Conservation (phyloP, 2,797 vertebrate species). For the Sparus aurata region DNA sequence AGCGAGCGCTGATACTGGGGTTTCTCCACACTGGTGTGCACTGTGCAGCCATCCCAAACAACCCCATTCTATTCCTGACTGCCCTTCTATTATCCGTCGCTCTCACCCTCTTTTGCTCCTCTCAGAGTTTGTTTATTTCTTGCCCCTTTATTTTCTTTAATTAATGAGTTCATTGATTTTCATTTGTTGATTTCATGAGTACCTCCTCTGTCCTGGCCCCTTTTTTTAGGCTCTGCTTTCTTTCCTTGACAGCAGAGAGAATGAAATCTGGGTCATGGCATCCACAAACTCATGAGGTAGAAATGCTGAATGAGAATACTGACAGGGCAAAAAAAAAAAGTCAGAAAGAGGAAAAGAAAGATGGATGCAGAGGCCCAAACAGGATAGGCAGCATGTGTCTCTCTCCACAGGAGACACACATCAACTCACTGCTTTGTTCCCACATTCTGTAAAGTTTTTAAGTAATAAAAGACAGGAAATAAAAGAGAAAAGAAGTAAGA, state of each 20-base stretch:
- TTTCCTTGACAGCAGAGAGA: conserved; percentile 44
- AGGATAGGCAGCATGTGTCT: conserved; percentile 38
- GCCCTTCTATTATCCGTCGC: conserved; percentile 37
- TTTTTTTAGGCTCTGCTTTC: conserved; percentile 27
- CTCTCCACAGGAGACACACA: conserved; percentile 40
- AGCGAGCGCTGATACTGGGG: conserved; percentile 40
- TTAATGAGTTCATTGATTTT: conserved; percentile 54
- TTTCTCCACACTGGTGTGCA: conserved; percentile 59
- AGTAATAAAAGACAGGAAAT: conserved; percentile 63
- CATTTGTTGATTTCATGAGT: conserved; percentile 31
- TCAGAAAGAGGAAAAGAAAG: conserved; percentile 3
- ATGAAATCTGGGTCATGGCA: conserved; percentile 71
- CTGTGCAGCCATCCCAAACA: conserved; percentile 64
- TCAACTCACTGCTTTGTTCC: conserved; percentile 51
- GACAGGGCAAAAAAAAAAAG: conserved; percentile 25
- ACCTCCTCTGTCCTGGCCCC: background rate
- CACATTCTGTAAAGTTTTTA: conserved; percentile 60
- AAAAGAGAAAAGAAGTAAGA: conserved; percentile 60
- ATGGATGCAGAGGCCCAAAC: conserved; percentile 27
- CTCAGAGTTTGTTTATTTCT: conserved; percentile 18
- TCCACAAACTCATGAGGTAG: conserved; percentile 55
- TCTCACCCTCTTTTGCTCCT: conserved; percentile 8
- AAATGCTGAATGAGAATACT: conserved; percentile 54
- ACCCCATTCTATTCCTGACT: conserved; percentile 73
- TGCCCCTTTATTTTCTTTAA: conserved; percentile 27